phyloP scores from a whole-genome alignment of 2,888 invertebrate species.

The Plagodis pulveraria region DNA sequence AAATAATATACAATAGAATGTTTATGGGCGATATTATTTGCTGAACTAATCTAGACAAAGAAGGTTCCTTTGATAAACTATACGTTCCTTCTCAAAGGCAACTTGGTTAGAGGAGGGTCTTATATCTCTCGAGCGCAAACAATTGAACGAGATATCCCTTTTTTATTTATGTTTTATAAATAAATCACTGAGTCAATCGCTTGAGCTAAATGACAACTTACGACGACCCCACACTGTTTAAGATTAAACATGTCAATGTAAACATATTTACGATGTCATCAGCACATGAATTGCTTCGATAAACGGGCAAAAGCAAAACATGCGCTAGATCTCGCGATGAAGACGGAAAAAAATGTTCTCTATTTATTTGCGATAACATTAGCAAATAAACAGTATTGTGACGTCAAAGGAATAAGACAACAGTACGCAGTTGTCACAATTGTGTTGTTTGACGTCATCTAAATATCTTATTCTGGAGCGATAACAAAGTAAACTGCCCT shows the following conservation, averaged over 20 bases:
- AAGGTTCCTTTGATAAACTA: too few species aligned
- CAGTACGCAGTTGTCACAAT: slow-evolving; percentile 26
- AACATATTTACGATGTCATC: slow-evolving; percentile 36
- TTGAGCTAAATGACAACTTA: slow-evolving; percentile 43
- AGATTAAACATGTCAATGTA: slow-evolving; percentile 47
- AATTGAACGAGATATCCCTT: not conserved
- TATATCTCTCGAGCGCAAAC: not conserved
- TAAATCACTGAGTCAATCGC: slow-evolving; percentile 3
- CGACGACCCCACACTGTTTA: slow-evolving; percentile 36
- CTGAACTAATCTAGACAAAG: too few species aligned
- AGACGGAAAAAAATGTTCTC: slow-evolving; percentile 24
- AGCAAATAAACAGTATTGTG: slow-evolving; percentile 28
- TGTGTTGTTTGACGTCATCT: slow-evolving; percentile 38
- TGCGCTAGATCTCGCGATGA: slow-evolving; percentile 27
- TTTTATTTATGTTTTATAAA: not conserved
- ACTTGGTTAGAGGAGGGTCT: not conserved
- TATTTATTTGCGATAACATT: slow-evolving; percentile 16
- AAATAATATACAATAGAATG: too few species aligned
- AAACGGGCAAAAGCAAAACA: slow-evolving; percentile 44
- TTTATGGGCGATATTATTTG: too few species aligned
- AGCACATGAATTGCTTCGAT: slow-evolving; percentile 51
- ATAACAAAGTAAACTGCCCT: too few species aligned
- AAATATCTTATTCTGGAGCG: slow-evolving; percentile 9
- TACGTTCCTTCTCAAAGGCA: too few species aligned
- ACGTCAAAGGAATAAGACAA: slow-evolving; percentile 42